Conservation (phyloP, 2,113 vertebrate species). For the Oreochromis niloticus region DNA sequence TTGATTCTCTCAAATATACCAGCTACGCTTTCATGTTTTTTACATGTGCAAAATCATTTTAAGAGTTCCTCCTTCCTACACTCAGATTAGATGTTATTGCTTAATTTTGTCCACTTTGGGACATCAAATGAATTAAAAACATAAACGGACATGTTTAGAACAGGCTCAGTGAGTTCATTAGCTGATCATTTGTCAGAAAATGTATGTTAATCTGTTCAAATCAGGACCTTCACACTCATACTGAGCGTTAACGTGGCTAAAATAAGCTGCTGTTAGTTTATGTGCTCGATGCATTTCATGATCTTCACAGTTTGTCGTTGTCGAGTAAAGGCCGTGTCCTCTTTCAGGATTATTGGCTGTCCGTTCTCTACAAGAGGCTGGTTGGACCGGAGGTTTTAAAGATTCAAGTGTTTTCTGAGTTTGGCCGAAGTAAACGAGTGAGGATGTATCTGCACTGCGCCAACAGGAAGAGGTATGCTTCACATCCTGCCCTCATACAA, state of each 20-base stretch:
- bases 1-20: not conserved
- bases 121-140: not conserved
- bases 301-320: not conserved
- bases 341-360: slow-evolving; percentile 92
- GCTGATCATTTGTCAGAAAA: not conserved
- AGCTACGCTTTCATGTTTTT: not conserved
- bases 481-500: not conserved
- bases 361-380: slow-evolving; percentile 86
- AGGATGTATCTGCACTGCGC: slow-evolving; percentile 89
- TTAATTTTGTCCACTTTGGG: not conserved
- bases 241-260: not conserved
- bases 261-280: not conserved
- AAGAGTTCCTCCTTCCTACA: not conserved
- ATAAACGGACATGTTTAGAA: not conserved
- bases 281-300: not conserved
- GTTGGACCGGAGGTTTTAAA: slow-evolving; percentile 83
- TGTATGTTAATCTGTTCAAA: not conserved
- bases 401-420: not conserved
- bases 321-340: not conserved
- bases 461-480: slow-evolving; percentile 72
- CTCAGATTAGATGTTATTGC: not conserved
- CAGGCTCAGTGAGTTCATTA: not conserved
- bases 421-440: slow-evolving; percentile 38
- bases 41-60: not conserved
- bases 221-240: not conserved